Evolutionary conservation across 2,888 invertebrate genomes (phyloP).

Genomic region (Drosophila diplacantha): DNA sequence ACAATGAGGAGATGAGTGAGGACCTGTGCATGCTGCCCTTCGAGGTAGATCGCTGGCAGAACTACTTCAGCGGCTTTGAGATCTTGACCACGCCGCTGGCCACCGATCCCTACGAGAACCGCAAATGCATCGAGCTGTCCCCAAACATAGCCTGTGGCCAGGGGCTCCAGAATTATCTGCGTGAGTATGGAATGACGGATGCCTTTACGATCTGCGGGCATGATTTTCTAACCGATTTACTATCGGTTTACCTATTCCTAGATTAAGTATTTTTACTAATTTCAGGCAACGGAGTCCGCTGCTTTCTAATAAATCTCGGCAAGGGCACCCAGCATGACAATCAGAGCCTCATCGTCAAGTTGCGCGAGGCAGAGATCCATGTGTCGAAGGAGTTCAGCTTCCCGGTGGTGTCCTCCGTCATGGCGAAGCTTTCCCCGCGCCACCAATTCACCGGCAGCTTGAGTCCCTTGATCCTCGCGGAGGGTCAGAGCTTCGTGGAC

Average conservation of each 20-base stretch:
- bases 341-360: conserved; percentile 58
- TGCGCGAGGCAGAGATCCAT: conserved; percentile 64
- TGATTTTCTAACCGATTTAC: too few relatives aligned
- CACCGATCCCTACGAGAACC: conserved; percentile 49
- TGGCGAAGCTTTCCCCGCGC: conserved; percentile 69
- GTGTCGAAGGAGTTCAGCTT: conserved; percentile 63
- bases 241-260: too few relatives aligned
- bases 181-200: conserved; percentile 51
- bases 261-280: too few relatives aligned
- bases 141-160: conserved; percentile 23
- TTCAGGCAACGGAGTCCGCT: conserved; percentile 62
- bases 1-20: conserved; percentile 43
- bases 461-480: not conserved
- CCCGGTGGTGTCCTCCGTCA: conserved; percentile 64
- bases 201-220: not conserved
- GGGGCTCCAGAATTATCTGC: conserved; percentile 45
- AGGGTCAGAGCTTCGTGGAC: not conserved
- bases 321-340: conserved; percentile 59
- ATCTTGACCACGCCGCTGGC: conserved; percentile 50
- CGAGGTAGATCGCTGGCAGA: conserved; percentile 66
- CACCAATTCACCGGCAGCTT: conserved; percentile 68
- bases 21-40: conserved; percentile 45
- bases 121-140: conserved; percentile 64
- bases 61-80: conserved; percentile 62
- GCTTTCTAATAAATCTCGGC: conserved; percentile 71